A percentile compares a stretch with the other conserved stretches of the same genome.
These are phyloP conservation scores for Megalops atlanticus DNA, from an alignment of 2,113 vertebrate species.

Conservation along the genomic window DNA sequence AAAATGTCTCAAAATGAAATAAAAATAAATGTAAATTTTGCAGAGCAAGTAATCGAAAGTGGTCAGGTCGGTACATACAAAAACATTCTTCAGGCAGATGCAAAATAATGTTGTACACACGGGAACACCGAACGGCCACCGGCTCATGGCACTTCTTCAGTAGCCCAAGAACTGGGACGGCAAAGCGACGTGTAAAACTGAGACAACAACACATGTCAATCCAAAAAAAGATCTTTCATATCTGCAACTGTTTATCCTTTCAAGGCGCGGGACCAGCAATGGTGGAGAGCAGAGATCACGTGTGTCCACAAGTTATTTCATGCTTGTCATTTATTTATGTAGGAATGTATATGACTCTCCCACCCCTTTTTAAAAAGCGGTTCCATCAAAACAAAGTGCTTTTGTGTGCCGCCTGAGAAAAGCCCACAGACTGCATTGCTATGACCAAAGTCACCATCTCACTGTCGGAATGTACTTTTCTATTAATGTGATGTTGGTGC, in stretches of 20 bases:
- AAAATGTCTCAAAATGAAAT: slow-evolving; percentile 45
- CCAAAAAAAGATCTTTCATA: background rate
- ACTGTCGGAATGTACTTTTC: background rate
- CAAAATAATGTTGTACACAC: slow-evolving; percentile 60
- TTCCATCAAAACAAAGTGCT: slow-evolving; percentile 55
- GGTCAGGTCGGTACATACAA: slow-evolving; percentile 44
- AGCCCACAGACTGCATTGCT: slow-evolving; percentile 33
- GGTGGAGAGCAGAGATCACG: slow-evolving; percentile 23
- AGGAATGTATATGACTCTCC: slow-evolving; percentile 58
- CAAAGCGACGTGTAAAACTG: background rate
- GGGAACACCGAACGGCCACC: slow-evolving; percentile 43
- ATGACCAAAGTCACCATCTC: background rate
- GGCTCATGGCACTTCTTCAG: slow-evolving; percentile 27
- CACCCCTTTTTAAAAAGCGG: slow-evolving; percentile 55
- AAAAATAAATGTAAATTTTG: slow-evolving; percentile 56
- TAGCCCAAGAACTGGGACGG: background rate
- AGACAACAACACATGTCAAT: background rate
- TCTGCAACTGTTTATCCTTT: background rate
- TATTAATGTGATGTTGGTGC: background rate
- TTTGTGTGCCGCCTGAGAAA: slow-evolving; percentile 52
- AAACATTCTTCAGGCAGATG: slow-evolving; percentile 55
- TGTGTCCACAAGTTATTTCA: slow-evolving; percentile 51
- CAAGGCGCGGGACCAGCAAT: slow-evolving; percentile 11
- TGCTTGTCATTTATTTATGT: slow-evolving; percentile 60
- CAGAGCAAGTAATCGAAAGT: slow-evolving; percentile 60